Base-by-base conservation (phyloP, 2,113 vertebrate species). In the Gallinago jamesoni region DNA sequence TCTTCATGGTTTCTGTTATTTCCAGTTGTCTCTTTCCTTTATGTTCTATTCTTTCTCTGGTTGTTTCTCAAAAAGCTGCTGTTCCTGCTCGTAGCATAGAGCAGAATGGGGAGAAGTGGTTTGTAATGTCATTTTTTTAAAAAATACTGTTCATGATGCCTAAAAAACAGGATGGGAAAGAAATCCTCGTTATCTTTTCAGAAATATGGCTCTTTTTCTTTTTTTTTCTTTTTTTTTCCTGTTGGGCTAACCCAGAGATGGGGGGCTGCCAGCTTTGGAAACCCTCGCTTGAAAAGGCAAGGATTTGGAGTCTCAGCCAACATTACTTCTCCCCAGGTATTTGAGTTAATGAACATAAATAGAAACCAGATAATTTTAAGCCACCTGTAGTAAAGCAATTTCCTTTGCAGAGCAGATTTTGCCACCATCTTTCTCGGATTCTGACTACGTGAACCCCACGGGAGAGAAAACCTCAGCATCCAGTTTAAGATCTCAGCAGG, bases 301-400 rank as follows among this genome's bases (percentile, higher is more conserved):
- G 57, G 64, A 59, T 48, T 27, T 77, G 68, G 68, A 48, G 37
- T 48, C 59, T 82, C 80, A 64, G 45, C 63, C 53, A 23, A 5
- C 16, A 1, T 27, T n/a, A 31, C 52, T 73, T 82, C 75, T 91
- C 91, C 88, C 90, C 63, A 62, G 88, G 84, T 81, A 57, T 52
- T 84, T 45, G 45, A 84, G 52, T 91, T 93, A 88, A 93, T 72
- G 91, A 90, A 72, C 68, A 77, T 60, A 90, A 90, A 93, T 93
- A 95, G 90, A 84, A 93, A 69, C 56, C 79, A 62, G 74, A 23
- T 87, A 28, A 88, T 93, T 91, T 84, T 39, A 66, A 93, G 69
- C 47, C 79, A 80, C 87, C 87, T 93, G 68, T 75, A 87, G 84
- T 56, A 95, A 91, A 85, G 80, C 75, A 87, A 95, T 93, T 91